Conservation (phyloP, 2,113 vertebrate species). For the Mustela nigripes region DNA sequence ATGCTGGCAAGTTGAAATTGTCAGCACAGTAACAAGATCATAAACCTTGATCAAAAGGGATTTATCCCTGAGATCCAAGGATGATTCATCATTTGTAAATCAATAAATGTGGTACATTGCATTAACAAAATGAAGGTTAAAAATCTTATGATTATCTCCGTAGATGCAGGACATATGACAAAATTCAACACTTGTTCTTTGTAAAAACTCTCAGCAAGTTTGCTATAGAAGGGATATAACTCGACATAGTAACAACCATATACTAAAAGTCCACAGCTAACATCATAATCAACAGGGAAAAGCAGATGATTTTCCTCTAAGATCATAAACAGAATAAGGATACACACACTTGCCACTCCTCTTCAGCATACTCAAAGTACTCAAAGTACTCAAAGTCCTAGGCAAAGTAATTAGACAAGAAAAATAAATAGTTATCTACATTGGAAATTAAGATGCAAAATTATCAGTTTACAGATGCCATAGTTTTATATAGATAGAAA, state of each 20-base stretch:
- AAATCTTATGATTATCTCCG: not conserved
- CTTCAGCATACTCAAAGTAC: not conserved
- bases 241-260: not conserved
- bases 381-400: not conserved
- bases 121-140: not conserved
- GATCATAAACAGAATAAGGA: not conserved
- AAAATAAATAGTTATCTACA: not conserved
- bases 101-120: not conserved
- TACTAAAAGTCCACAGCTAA: not conserved
- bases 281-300: not conserved
- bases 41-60: not conserved
- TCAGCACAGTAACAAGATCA: not conserved
- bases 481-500: not conserved
- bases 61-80: not conserved
- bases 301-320: not conserved
- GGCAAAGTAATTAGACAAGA: not conserved
- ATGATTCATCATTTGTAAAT: not conserved
- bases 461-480: not conserved
- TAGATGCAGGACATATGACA: not conserved
- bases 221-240: not conserved
- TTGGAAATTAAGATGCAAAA: not conserved
- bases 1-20: not conserved
- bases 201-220: not conserved
- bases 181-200: not conserved
- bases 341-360: not conserved